Evolutionary conservation across 2,888 invertebrate genomes (phyloP), one percentile per base, ranked within the genome.

Genomic region (Fragum sueziense): DNA sequence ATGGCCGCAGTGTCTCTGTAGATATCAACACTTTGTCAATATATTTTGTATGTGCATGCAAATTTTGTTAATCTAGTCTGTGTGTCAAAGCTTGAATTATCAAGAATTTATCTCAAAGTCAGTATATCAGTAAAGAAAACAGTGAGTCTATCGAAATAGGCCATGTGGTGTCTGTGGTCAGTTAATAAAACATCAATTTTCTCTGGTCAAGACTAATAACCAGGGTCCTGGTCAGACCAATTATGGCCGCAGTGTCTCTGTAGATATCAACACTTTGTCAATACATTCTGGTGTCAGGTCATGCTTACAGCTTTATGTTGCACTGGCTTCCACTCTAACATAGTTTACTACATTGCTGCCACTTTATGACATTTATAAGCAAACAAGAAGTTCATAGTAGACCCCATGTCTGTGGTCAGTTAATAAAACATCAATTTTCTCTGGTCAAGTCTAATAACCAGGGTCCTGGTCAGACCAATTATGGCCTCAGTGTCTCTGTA

Each of bases 11-110:
- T 20, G 61, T 61, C 61, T 27, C 61, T 11, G 20, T 59, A 33
- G 61, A 61, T 31, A 61, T 61, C n/a, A 61, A 33, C 61, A 61
- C 61, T 61, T 61, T 61, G n/a, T n/a, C n/a, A n/a, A n/a, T n/a
- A n/a, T n/a, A n/a, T n/a, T n/a, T n/a, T n/a, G n/a, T n/a, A n/a
- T n/a, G n/a, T n/a, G n/a, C n/a, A n/a, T n/a, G n/a, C n/a, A n/a
- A n/a, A n/a, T n/a, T n/a, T n/a, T n/a, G n/a, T n/a, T n/a, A n/a
- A n/a, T n/a, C n/a, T n/a, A n/a, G n/a, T n/a, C n/a, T n/a, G n/a
- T n/a, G n/a, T n/a, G n/a, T n/a, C n/a, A n/a, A n/a, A n/a, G n/a
- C n/a, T n/a, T n/a, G n/a, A n/a, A n/a, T n/a, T n/a, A n/a, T n/a
- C n/a, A n/a, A n/a, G n/a, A n/a, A n/a, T n/a, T n/a, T n/a, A n/a